phyloP scores from a whole-genome alignment of 2,888 invertebrate genomes.

The Aphidius colemani region DNA sequence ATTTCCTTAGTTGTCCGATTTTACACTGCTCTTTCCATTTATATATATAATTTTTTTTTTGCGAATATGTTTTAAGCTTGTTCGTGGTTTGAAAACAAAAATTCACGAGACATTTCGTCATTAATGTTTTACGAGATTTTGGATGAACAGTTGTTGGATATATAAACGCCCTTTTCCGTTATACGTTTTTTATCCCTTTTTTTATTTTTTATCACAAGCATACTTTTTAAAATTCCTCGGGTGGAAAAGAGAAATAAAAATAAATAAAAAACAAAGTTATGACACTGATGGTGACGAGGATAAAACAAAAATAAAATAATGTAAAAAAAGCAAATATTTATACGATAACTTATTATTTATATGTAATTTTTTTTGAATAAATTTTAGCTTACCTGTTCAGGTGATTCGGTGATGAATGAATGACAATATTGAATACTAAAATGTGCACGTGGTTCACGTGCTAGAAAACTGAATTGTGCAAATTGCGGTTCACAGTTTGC shows the following conservation, averaged over 20 bases:
- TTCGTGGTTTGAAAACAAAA: neutral
- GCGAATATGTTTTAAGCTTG: neutral
- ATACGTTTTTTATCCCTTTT: too few relatives aligned
- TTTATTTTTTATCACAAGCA: too few relatives aligned
- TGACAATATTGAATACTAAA: conserved; percentile 79
- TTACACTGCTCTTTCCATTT: neutral
- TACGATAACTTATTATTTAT: neutral
- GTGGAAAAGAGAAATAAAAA: too few relatives aligned
- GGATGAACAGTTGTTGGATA: conserved; percentile 1
- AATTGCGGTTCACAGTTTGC: conserved; percentile 82
- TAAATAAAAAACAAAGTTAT: too few relatives aligned
- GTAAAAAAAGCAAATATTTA: neutral
- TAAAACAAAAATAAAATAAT: too few relatives aligned
- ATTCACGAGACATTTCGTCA: conserved; percentile 7
- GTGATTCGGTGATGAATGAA: conserved; percentile 76
- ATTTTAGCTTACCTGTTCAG: conserved; percentile 70
- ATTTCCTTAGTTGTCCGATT: neutral
- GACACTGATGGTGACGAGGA: too few relatives aligned
- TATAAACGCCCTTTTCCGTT: conserved; percentile 1
- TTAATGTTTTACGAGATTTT: conserved; percentile 6
- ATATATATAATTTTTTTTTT: neutral
- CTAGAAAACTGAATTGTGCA: conserved; percentile 81
- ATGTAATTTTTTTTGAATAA: neutral
- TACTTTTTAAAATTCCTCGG: neutral
- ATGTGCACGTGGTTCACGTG: conserved; percentile 72